Evolutionary conservation across 2,113 vertebrate genomes (phyloP).

Genomic region (Pelobates fuscus): DNA sequence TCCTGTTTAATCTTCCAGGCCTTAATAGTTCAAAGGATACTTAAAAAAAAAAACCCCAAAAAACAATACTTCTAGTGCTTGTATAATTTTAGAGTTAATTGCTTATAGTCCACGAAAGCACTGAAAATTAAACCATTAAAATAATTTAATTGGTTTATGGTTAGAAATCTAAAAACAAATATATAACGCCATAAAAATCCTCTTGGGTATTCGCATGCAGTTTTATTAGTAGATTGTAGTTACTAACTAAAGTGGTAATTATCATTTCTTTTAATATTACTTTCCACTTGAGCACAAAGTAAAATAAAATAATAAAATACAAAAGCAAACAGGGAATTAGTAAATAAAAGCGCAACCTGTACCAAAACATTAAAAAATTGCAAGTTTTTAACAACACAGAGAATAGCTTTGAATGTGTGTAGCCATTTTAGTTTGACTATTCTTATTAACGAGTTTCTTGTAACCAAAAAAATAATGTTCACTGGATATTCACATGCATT

Average conservation of each 20-base stretch:
- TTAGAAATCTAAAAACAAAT: slow-evolving; percentile 32
- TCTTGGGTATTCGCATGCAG: not conserved
- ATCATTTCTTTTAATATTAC: too few relatives aligned
- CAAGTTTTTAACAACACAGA: too few relatives aligned
- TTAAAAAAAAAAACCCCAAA: too few relatives aligned
- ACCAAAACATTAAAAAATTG: too few relatives aligned
- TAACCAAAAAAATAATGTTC: too few relatives aligned
- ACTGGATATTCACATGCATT: too few relatives aligned
- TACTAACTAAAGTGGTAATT: too few relatives aligned
- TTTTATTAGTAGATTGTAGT: too few relatives aligned
- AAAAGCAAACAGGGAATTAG: not conserved
- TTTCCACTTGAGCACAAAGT: not conserved
- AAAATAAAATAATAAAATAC: not conserved
- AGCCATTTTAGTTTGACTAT: too few relatives aligned
- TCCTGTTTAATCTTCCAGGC: slow-evolving; percentile 96
- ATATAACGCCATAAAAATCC: not conserved
- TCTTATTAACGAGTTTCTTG: too few relatives aligned
- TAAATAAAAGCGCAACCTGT: too few relatives aligned
- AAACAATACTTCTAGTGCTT: slow-evolving; percentile 74
- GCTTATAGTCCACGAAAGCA: slow-evolving; percentile 61
- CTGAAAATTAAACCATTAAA: slow-evolving; percentile 66
- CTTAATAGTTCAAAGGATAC: slow-evolving; percentile 91
- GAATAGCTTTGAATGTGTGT: too few relatives aligned
- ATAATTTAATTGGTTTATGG: slow-evolving; percentile 58
- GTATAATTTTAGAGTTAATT: slow-evolving; percentile 70